Base-by-base conservation (phyloP, 2,113 vertebrate genomes). In the Serinus canaria region DNA sequence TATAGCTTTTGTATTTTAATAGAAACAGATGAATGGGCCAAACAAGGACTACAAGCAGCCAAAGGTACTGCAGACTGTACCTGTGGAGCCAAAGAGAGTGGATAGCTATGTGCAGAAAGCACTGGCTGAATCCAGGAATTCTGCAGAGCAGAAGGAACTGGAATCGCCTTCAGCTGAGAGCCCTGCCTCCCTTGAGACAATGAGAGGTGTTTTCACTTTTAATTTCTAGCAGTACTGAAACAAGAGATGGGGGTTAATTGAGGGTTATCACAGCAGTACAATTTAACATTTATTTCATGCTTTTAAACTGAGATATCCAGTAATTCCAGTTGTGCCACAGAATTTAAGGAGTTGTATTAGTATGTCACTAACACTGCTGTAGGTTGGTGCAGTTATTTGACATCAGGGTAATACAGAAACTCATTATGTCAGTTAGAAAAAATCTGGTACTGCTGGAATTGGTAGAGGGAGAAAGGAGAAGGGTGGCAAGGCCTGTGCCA, bases 191-290 rank as follows among this genome's bases (percentile, higher is more conserved):
- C 72, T 96, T 35, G 99, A 99, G 95, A 98, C 86, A 59, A 98
- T 99, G 97, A 99, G 98, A 98, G 98, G 99, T 97, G 50, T 95
- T 93, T 70, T 66, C 77, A 52, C 59, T 77, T 37, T 10, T 21
- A 8, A 46, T 72, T 85, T 74, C 43, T 11, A 56, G n/a, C 47
- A 87, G 16, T 41, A 18, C 27, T 52, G 27, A 49, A 13, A 39
- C 28, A 21, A 16, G 24, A 43, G 12, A 11, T 83, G 50, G n/a
- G 58, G 21, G 6, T 68, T 75, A 55, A 79, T 33, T n/a, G 13
- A 43, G 43, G 53, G 31, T 76, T 58, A n/a, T 87, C 37, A 49
- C 25, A 58, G 27, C 79, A 91, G 27, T 50, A 16, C 10, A 44
- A 22, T 14, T 88, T 37, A 39, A 46, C 13, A 12, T 78, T 39